Evolutionary conservation across 2,888 invertebrate species (phyloP).

Genomic region (Octonoba sinensis): DNA sequence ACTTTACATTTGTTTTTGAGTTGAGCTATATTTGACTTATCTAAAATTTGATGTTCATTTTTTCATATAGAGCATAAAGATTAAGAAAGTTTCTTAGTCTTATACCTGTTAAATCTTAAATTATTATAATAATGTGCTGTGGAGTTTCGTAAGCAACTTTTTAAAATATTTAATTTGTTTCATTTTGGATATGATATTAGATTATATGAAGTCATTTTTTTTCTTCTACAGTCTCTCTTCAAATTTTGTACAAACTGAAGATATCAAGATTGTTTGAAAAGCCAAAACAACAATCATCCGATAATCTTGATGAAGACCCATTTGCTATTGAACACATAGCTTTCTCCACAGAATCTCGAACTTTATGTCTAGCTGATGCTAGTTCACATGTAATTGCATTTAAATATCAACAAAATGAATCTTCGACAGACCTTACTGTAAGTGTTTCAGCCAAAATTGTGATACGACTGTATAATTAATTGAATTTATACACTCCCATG

Average conservation of each 20-base stretch:
- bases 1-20: too few relatives aligned
- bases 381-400: conserved; percentile 95
- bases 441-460: conserved; percentile 55
- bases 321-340: conserved; percentile 90
- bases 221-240: conserved; percentile 81
- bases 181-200: neutral
- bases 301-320: conserved; percentile 81
- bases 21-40: too few relatives aligned
- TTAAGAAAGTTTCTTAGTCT: too few relatives aligned
- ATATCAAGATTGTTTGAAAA: conserved; percentile 92
- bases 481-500: neutral
- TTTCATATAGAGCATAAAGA: too few relatives aligned
- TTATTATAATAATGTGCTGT: neutral
- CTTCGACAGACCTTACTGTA: conserved; percentile 67
- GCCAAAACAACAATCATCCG: conserved; percentile 72
- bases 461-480: too few relatives aligned
- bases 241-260: conserved; percentile 96
- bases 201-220: neutral
- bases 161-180: neutral
- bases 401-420: conserved; percentile 73
- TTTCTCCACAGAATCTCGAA: conserved; percentile 92
- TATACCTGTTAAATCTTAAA: neutral
- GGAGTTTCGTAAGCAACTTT: neutral
- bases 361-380: conserved; percentile 89
- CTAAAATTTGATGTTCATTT: too few relatives aligned